phyloP scores from a whole-genome alignment of 2,113 vertebrate species.

The Scopus umbretta region DNA sequence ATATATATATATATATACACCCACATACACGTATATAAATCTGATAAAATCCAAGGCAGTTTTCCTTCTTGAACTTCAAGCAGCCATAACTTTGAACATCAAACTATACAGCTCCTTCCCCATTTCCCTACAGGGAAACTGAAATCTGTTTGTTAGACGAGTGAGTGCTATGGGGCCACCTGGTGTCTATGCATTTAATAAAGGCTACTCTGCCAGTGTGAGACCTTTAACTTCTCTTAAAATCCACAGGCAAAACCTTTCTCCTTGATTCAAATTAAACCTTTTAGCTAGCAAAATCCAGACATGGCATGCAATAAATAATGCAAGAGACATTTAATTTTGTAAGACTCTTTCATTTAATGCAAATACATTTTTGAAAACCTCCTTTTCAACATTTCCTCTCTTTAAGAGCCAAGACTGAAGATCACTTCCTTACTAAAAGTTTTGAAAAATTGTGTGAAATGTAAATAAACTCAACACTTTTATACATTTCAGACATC shows the following conservation, averaged over 20 bases:
- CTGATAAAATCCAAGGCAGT: neutral
- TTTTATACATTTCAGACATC: neutral
- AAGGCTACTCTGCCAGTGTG: neutral
- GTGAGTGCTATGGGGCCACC: neutral
- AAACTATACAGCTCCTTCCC: neutral
- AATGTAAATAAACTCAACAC: neutral
- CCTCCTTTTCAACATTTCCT: neutral
- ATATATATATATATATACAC: too few relatives aligned
- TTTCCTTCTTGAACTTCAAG: neutral
- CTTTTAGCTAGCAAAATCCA: neutral
- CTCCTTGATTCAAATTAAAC: neutral
- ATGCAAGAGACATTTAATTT: neutral
- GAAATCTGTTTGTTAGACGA: neutral
- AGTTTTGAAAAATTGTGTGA: neutral
- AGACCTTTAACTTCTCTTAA: neutral
- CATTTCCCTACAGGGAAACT: neutral
- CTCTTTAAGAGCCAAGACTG: neutral
- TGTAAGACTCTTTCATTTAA: neutral
- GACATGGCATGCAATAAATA: neutral
- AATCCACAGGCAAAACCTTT: neutral
- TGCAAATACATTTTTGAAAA: neutral
- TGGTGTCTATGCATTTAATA: neutral
- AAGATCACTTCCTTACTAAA: neutral
- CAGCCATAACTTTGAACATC: neutral
- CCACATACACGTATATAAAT: rapidly evolving